phyloP scores from a whole-genome alignment of 2,888 invertebrate genomes.

The Ophion obscuratus region DNA sequence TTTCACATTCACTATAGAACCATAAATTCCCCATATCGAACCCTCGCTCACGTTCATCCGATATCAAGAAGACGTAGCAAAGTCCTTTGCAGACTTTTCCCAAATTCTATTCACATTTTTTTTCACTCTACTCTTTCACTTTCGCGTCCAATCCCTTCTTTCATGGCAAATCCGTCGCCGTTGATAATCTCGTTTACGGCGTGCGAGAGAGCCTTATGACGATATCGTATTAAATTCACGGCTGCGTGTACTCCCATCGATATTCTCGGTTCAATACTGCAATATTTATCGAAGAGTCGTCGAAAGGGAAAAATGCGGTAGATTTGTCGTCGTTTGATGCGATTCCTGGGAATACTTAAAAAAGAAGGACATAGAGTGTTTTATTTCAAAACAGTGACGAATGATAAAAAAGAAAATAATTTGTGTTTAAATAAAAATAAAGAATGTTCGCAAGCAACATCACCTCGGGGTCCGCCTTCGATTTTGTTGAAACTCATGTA shows the following conservation, averaged over 20 bases:
- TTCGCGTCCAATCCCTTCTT: background rate
- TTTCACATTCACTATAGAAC: conserved; percentile 31
- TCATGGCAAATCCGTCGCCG: conserved; percentile 4
- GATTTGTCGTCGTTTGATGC: background rate
- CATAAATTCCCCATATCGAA: conserved; percentile 50
- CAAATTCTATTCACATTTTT: conserved; percentile 26
- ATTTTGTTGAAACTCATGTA: no score
- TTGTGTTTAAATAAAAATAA: no score
- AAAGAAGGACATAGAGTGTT: no score
- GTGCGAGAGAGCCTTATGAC: background rate
- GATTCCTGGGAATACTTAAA: background rate
- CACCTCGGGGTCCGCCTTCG: no score
- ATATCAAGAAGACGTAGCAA: conserved; percentile 17
- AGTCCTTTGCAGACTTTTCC: conserved; percentile 46
- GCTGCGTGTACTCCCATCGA: background rate
- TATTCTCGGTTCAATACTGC: background rate
- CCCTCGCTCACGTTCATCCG: conserved; percentile 25
- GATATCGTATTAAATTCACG: conserved; percentile 13
- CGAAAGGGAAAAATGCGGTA: background rate
- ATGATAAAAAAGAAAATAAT: no score
- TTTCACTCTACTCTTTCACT: conserved; percentile 11
- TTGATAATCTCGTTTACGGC: conserved; percentile 25
- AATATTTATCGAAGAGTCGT: background rate
- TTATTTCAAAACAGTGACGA: no score
- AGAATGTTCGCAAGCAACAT: no score